Base-by-base conservation (phyloP, 2,113 vertebrate species). In the Dicaeum eximium region DNA sequence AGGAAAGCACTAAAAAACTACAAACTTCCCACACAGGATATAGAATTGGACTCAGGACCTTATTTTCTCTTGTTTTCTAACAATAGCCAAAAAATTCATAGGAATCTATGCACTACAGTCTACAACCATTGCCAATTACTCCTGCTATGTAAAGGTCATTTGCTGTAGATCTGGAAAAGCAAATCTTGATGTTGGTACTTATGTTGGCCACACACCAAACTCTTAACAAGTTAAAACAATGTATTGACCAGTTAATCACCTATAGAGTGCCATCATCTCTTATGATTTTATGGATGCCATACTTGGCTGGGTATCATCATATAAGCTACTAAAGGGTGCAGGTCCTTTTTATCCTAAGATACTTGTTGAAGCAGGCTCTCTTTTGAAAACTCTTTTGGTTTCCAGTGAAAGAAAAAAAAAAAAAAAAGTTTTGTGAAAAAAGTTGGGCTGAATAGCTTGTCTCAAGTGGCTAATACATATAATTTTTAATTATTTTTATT, bases 371-470 rank as follows among this genome's bases (percentile, higher is more conserved):
- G 91, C 3, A 6, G 12, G 9, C 17, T 69, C 3, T 71, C 60
- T 87, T 90, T 81, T 69, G 70, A 93, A 92, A 88, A 53, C 14
- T 61, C 8, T 25, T 73, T 61, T 61, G 15, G 25, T 86, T 90
- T 96, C 35, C 58, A 67, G 30, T 48, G 20, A 50, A 93, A 80
- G 18, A 84, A 91, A 91, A 90, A 81, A 75, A 84, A 91, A 91
- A 90, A 81, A 75, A 56, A 75, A 7, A 15, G 9, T 40, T 84
- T 45, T 87, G 24, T 60, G 30, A 79, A 81, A 64, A 44, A 11
- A 3, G 20, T 21, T 38, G 30, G 22, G 19, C 25, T 72, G 31
- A 70, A 61, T 81, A 44, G 67, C 45, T 65, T 90, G 85, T 53
- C 31, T 91, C 31, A 90, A 69, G 45, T 40, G 13, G 20, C 70